Base-by-base conservation (phyloP, 2,113 vertebrate genomes). In the Cettia cetti region DNA sequence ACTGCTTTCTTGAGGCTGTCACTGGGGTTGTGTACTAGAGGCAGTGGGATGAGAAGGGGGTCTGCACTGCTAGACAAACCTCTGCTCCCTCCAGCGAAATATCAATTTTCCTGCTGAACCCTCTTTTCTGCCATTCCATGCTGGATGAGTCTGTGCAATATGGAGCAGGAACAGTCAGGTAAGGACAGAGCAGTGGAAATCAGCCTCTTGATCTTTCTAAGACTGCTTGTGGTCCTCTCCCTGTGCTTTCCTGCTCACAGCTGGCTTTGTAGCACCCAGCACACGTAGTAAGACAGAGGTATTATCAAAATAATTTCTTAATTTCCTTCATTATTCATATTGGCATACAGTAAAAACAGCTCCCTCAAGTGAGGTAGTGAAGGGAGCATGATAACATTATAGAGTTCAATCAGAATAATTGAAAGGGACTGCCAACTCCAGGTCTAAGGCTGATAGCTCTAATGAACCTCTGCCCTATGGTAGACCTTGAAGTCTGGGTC, bases 251-350 rank as follows among this genome's bases (percentile, higher is more conserved):
- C 47, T 37, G 26, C 23, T 74, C n/a, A 80, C 15, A 70, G 39
- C 0, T 74, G 63, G 20, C 15, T 70, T 91, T 16, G 17, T 19
- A 33, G 42, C 35, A 83, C 13, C 13, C 33, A 81, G n/a, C 31
- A 81, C 17, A 45, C 0, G 0, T 1, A 7, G 20, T 47, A 39
- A 74, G 3, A 90, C 28, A 61, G 21, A 22, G 17, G 12, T 74
- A 85, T n/a, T 57, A 69, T 1, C 6, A 18, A 92, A 90, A 39
- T 31, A 30, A 82, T 49, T 40, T 76, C 45, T 76, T 80, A 8
- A 18, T 82, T 53, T 5, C 71, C 11, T 76, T 76, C 1, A 0
- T 31, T 27, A 86, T 70, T 35, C 21, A 2, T 33, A 66, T 2
- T 35, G 39, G 15, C 12, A 89, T 40, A 14, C 1, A 65, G 26